These are phyloP conservation scores for Xiphophorus couchianus DNA, from an alignment of 2,113 vertebrate genomes.

Conservation along the genomic window DNA sequence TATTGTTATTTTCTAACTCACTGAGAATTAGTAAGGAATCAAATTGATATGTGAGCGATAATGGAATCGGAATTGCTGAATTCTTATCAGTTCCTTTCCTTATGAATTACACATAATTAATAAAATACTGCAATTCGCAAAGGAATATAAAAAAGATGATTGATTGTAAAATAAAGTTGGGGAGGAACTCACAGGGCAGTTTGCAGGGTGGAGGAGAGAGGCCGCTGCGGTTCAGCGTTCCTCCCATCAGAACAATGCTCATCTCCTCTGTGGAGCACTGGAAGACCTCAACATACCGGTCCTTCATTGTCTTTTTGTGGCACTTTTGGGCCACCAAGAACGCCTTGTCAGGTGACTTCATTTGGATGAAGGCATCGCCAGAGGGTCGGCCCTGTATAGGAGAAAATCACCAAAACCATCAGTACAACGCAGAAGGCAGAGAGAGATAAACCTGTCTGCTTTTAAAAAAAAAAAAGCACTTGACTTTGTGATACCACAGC, in stretches of 20 bases:
- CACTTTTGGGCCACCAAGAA: conserved; percentile 93
- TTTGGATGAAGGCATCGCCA: conserved; percentile 96
- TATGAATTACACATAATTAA: no score
- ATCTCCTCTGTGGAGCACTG: conserved; percentile 98
- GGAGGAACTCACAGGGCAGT: conserved; percentile 90
- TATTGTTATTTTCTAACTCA: no score
- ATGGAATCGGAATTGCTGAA: no score
- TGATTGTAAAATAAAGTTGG: background rate
- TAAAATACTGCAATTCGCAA: no score
- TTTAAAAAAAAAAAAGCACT: no score
- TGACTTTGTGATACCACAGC: background rate
- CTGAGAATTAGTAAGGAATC: no score
- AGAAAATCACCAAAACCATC: background rate
- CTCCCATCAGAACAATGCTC: conserved; percentile 98
- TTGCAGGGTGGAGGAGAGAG: conserved; percentile 98
- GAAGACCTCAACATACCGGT: conserved; percentile 97
- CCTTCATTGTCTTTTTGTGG: conserved; percentile 98
- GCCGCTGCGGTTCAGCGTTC: conserved; percentile 95
- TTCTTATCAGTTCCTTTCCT: no score
- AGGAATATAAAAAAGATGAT: no score
- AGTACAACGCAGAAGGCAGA: background rate
- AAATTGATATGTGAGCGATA: no score
- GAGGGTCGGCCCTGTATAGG: conserved; percentile 88
- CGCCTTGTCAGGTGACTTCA: conserved; percentile 92
- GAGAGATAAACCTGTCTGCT: background rate